Percentiles rank a stretch among this genome's conserved stretches.
Conservation (phyloP, 2,113 vertebrate genomes). For the Rostratula benghalensis region DNA sequence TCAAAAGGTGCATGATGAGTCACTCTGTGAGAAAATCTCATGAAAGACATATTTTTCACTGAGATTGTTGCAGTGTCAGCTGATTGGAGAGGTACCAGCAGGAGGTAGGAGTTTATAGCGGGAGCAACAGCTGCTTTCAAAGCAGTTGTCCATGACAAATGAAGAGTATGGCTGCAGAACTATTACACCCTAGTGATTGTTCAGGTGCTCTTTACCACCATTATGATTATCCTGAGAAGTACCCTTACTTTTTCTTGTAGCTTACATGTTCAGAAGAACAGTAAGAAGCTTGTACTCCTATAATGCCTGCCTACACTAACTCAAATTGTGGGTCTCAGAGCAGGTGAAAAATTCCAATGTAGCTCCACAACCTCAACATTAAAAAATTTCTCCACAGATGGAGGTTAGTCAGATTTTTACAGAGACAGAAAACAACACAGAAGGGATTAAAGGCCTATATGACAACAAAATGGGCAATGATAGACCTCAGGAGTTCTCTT, state of each 20-base stretch:
- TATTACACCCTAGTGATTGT: background rate
- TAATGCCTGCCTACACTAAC: background rate
- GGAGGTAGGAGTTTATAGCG: background rate
- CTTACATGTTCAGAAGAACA: background rate
- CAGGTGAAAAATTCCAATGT: background rate
- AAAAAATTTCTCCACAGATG: background rate
- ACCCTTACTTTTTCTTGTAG: background rate
- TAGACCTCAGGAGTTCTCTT: background rate
- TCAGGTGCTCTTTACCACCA: background rate
- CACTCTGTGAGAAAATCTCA: background rate
- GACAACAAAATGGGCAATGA: background rate
- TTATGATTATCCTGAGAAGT: background rate
- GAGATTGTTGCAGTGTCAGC: background rate
- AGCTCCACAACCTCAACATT: background rate
- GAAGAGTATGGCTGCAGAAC: background rate
- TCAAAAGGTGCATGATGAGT: background rate
- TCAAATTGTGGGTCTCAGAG: background rate
- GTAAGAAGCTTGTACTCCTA: fast-evolving
- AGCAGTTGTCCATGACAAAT: background rate
- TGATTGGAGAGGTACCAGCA: background rate
- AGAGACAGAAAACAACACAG: background rate
- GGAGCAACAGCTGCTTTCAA: background rate
- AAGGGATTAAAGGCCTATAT: background rate
- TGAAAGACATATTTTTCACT: background rate
- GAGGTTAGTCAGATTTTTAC: background rate